phyloP scores from a whole-genome alignment of 2,888 invertebrate genomes.

The Andrena dorsata region DNA sequence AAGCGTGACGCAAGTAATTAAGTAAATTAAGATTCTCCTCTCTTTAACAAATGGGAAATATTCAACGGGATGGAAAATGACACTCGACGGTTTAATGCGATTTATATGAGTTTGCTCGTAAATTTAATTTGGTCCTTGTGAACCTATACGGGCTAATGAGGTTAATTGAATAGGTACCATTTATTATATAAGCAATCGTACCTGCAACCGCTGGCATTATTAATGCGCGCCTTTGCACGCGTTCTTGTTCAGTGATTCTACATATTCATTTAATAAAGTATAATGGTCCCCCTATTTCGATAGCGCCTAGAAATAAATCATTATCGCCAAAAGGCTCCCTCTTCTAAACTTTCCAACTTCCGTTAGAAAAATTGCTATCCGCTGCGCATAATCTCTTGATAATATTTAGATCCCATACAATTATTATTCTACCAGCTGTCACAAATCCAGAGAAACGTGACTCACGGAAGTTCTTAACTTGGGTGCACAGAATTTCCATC shows the following conservation, averaged over 20 bases:
- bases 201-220: slow-evolving; percentile 14
- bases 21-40: slow-evolving; percentile 9
- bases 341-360: too few species aligned
- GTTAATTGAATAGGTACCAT: slow-evolving; percentile 62
- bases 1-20: not conserved
- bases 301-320: too few species aligned
- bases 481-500: not conserved
- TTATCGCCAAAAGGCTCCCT: too few species aligned
- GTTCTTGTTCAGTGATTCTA: slow-evolving; percentile 1
- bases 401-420: too few species aligned
- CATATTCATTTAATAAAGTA: too few species aligned
- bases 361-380: too few species aligned
- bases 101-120: slow-evolving; percentile 57
- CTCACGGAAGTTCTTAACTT: not conserved
- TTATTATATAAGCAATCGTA: slow-evolving; percentile 45
- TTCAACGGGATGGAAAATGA: slow-evolving; percentile 58
- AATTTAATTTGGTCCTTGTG: slow-evolving; percentile 62
- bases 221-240: not conserved
- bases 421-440: too few species aligned
- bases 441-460: too few species aligned
- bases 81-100: slow-evolving; percentile 58
- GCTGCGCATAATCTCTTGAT: too few species aligned
- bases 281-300: too few species aligned
- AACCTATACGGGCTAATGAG: slow-evolving; percentile 33
- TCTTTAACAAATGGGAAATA: slow-evolving; percentile 64